phyloP scores from a whole-genome alignment of 2,797 vertebrate genomes.

The Coracias cyanogaster region DNA sequence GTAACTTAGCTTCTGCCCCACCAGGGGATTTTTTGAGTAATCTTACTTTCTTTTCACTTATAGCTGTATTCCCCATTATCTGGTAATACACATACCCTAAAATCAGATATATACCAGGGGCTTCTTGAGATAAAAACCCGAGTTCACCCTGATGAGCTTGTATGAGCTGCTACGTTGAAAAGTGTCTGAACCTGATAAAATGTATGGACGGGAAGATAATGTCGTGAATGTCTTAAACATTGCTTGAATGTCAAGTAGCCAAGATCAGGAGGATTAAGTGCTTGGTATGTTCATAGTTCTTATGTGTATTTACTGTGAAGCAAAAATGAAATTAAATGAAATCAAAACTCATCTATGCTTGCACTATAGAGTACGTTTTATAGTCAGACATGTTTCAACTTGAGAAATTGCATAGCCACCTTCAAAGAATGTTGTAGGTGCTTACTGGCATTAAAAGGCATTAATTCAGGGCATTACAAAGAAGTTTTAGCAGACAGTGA shows the following conservation, averaged over 20 bases:
- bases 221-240: neutral
- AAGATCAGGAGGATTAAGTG: neutral
- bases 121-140: neutral
- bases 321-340: neutral
- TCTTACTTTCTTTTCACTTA: neutral
- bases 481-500: neutral
- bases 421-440: constrained; percentile 43
- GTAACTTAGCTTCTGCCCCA: neutral
- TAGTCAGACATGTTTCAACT: neutral
- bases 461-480: neutral
- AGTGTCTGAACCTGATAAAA: neutral
- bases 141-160: neutral
- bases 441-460: constrained; percentile 16
- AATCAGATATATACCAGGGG: neutral
- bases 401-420: neutral
- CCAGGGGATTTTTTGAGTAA: neutral
- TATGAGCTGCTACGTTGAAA: neutral
- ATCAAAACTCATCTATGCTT: neutral
- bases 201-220: neutral
- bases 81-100: neutral
- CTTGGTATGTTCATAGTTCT: neutral
- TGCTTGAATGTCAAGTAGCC: neutral
- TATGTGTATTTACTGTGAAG: neutral
- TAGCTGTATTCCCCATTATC: accelerated
- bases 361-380: neutral